phyloP scores from a whole-genome alignment of 2,888 invertebrate genomes.

The Pseudococcus jackbeardsleyi region DNA sequence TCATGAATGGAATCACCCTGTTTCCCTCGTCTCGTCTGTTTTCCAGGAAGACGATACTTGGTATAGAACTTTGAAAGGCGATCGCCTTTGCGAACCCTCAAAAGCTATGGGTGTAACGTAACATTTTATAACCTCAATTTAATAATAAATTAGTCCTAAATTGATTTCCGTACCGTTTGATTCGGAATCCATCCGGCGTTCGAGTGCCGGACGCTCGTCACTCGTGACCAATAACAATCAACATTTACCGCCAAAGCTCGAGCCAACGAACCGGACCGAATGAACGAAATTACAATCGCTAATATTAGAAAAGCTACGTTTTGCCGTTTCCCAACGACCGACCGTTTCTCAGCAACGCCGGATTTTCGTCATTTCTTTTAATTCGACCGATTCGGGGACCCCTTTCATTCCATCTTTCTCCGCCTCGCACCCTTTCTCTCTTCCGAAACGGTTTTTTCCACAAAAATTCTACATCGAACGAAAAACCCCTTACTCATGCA shows the following conservation, averaged over 20 bases:
- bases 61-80: too few species aligned
- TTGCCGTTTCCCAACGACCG: neutral
- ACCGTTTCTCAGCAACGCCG: too few species aligned
- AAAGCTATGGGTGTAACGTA: too few species aligned
- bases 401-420: neutral
- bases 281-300: slow-evolving; percentile 25
- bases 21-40: too few species aligned
- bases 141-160: neutral
- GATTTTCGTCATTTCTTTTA: slow-evolving; percentile 33
- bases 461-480: too few species aligned
- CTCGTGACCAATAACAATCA: slow-evolving; percentile 36
- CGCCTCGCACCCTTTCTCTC: neutral
- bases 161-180: neutral
- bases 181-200: neutral
- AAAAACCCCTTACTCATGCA: neutral
- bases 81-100: too few species aligned
- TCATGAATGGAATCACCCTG: too few species aligned
- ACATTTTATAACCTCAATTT: neutral
- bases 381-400: neutral
- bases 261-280: neutral
- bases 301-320: neutral
- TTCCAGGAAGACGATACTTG: too few species aligned
- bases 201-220: neutral
- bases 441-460: too few species aligned
- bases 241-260: neutral